phyloP scores from a whole-genome alignment of 2,113 vertebrate species.

The Setophaga kirtlandii region DNA sequence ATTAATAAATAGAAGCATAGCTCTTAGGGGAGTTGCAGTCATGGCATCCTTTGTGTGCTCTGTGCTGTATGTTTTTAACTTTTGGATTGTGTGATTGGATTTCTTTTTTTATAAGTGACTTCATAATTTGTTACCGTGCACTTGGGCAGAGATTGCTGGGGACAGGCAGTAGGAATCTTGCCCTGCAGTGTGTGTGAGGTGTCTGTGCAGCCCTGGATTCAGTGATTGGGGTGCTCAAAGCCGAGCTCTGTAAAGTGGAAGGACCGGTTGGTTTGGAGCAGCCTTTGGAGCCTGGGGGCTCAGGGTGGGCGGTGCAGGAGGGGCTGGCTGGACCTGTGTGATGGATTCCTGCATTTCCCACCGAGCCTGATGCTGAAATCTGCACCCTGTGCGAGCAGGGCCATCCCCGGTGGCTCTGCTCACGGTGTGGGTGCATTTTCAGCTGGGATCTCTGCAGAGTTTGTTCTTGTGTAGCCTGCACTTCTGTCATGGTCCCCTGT shows the following conservation, averaged over 20 bases:
- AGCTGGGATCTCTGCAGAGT: background rate
- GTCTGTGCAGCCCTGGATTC: background rate
- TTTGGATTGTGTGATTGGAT: background rate
- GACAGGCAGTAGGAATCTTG: background rate
- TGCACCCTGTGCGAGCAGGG: rapidly evolving
- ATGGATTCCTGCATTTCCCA: background rate
- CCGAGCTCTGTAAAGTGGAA: background rate
- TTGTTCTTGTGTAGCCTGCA: background rate
- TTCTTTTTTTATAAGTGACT: background rate
- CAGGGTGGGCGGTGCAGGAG: background rate
- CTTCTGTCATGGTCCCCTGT: background rate
- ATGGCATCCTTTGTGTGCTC: background rate
- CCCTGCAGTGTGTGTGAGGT: background rate
- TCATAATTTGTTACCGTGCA: background rate
- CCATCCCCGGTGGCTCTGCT: background rate
- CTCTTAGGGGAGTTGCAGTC: background rate
- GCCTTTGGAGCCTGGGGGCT: background rate
- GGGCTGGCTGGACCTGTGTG: background rate
- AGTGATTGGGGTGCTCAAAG: background rate
- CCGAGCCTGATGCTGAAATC: background rate
- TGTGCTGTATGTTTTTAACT: background rate
- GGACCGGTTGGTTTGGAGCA: background rate
- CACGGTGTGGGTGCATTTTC: rapidly evolving
- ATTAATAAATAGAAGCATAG: background rate
- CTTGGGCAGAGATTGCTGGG: background rate